Base-by-base conservation (phyloP, 2,113 vertebrate genomes). In the Apaloderma vittatum region DNA sequence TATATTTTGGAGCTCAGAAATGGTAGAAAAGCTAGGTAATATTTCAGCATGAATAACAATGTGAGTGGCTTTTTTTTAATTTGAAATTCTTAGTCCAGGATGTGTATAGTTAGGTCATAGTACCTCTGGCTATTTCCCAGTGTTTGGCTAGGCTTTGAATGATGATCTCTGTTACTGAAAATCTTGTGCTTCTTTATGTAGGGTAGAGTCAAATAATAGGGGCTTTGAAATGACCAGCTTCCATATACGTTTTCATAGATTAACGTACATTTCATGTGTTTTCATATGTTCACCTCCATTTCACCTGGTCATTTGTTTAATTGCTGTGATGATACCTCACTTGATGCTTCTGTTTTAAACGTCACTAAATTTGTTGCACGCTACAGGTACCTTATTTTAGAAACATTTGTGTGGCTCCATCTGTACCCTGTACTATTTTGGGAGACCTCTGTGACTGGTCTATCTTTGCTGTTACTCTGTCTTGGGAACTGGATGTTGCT, bases 1-100 rank as follows among this genome's bases (percentile, higher is more conserved):
- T 92, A 9, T 86, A 74, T 88, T 92, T 95, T 96, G 90, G 92
- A 96, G 74, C 75, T 59, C 49, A 88, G 77, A 79, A 95, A 78
- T 40, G 19, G 45, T 37, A 76, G 49, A 77, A 49, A 77, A 48
- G 23, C 52, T 93, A 34, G 51, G 34, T 88, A 80, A 24, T 79
- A 74, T 67, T 96, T 96, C 75, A 95, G 34, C 43, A 83, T 80
- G 93, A 95, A 88, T 93, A 93, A 77, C 34, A 90, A 65, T 55
- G 20, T 52, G 63, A 83, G n/a, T 66, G 27, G 4, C 24, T 11
- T 26, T 73, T 32, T 72, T 37, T 81, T 70, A 6, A 46, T 29
- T 90, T 89, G 52, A 83, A 96, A 80, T 92, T 93, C 78, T 83
- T 90, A 63, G 57, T 83, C 43, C 67, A 90, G 67, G 67, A 86